Evolutionary conservation across 2,797 vertebrate genomes (phyloP).

Genomic region (Danio kyathit): DNA sequence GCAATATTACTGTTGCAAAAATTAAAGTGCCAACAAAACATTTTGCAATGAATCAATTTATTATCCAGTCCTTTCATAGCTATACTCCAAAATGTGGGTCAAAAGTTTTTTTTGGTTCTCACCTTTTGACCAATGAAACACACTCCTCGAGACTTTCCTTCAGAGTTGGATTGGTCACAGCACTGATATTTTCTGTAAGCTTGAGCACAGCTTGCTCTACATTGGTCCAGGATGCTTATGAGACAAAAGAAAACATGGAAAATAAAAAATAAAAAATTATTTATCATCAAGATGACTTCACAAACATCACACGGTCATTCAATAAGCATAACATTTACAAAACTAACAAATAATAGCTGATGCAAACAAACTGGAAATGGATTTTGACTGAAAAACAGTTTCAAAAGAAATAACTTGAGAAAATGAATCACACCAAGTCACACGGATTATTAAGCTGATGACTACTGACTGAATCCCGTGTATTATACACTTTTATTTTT

Average conservation of each 20-base stretch:
- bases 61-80: not conserved
- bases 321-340: not conserved
- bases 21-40: not conserved
- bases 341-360: not conserved
- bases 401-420: not conserved
- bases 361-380: not conserved
- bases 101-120: constrained; percentile 38
- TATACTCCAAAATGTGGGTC: not conserved
- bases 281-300: not conserved
- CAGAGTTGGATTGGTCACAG: constrained; percentile 80
- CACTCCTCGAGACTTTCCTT: constrained; percentile 87
- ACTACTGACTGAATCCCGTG: not conserved
- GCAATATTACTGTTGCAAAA: not conserved
- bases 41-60: not conserved
- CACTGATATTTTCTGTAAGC: constrained; percentile 84
- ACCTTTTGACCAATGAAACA: constrained; percentile 90
- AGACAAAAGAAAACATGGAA: constrained; percentile 20
- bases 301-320: not conserved
- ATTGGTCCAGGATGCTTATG: constrained; percentile 88
- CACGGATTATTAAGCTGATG: not conserved
- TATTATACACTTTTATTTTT: not conserved
- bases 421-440: not conserved
- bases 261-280: not conserved
- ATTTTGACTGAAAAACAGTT: not conserved
- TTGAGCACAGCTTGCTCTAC: constrained; percentile 89